Base-by-base conservation (phyloP, 1,140 invertebrate genomes). In the Gerris buenoi region DNA sequence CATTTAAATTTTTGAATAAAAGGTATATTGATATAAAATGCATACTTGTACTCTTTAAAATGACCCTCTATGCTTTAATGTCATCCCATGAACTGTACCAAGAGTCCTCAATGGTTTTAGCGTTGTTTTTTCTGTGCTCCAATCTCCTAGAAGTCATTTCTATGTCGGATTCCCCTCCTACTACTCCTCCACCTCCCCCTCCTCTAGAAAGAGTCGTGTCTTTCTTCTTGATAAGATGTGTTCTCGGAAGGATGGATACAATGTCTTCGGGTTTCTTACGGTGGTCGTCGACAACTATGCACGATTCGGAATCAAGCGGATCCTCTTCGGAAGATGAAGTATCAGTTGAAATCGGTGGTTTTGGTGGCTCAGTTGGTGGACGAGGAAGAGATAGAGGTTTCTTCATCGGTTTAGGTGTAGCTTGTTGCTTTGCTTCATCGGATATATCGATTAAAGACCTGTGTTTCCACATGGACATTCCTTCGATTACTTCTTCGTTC, bases 41-140 rank as follows among this genome's bases (percentile, higher is more conserved):
- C 10, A 60, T 60, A 22, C 5, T 3, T 22, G 3, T 25, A 25
- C 3, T 14, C 5, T 60, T 60, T 10, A 29, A 66, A 26, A 22
- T 69, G 29, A 33, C 57, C 22, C 23, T 28, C 67, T 56, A 69
- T 65, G 63, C 69, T 70, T 68, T 68, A 58, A 69, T 70, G 65
- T 72, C 70, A 57, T 86, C 88, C 89, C 89, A 91, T 56, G 91
- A 82, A 76, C 91, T 88, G 73, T 90, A 92, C 90, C 90, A 93
- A 1, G 68, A 63, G n/a, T 70, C 71, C 28, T 70, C 70, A 65
- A 71, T 67, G 14, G 68, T 67, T 66, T 68, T 58, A n/a, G 68
- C n/a, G 56, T 68, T 65, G 57, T 46, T 66, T 61, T 70, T 63
- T 25, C 66, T 26, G 60, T 66, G 63, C 14, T 65, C 26, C 65